Evolutionary conservation across 1,140 invertebrate genomes (phyloP).

Genomic region (Zelostemma sp.): DNA sequence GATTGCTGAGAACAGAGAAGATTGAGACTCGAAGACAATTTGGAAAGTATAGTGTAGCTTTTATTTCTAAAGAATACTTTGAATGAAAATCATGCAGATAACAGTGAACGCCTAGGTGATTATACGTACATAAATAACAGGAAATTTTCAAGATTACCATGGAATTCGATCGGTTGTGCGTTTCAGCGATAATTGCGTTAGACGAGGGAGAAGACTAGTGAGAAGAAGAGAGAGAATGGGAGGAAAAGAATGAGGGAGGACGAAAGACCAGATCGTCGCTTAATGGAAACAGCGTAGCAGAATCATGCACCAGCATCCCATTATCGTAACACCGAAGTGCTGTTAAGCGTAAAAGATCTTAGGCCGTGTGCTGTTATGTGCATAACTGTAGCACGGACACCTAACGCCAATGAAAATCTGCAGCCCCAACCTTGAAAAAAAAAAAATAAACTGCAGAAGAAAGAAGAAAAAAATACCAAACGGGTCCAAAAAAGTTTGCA

Average conservation of each 20-base stretch:
- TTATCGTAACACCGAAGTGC: slow-evolving; percentile 57
- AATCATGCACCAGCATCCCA: slow-evolving; percentile 50
- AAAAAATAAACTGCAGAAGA: too few relatives aligned
- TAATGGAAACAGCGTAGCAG: slow-evolving; percentile 52
- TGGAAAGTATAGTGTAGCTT: neutral
- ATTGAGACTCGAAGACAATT: neutral
- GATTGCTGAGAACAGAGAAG: too few relatives aligned
- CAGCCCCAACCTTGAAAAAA: slow-evolving; percentile 24
- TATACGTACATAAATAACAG: slow-evolving; percentile 40
- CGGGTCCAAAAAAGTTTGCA: too few relatives aligned
- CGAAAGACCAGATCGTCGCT: slow-evolving; percentile 49
- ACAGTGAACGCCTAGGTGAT: slow-evolving; percentile 24
- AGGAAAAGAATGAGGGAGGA: slow-evolving; percentile 43
- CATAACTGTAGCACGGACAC: slow-evolving; percentile 43
- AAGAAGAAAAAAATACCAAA: too few relatives aligned
- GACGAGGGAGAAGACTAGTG: slow-evolving; percentile 26
- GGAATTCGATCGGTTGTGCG: slow-evolving; percentile 48
- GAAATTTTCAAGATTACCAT: slow-evolving; percentile 43
- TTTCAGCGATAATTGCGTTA: slow-evolving; percentile 51
- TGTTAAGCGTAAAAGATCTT: slow-evolving; percentile 51
- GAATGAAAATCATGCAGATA: slow-evolving; percentile 23
- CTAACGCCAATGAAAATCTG: slow-evolving; percentile 18
- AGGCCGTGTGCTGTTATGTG: slow-evolving; percentile 49
- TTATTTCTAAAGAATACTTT: neutral
- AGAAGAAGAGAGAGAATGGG: slow-evolving; percentile 25